Evolutionary conservation across 2,888 invertebrate species (phyloP).

Genomic region (Ichneumon xanthorius): DNA sequence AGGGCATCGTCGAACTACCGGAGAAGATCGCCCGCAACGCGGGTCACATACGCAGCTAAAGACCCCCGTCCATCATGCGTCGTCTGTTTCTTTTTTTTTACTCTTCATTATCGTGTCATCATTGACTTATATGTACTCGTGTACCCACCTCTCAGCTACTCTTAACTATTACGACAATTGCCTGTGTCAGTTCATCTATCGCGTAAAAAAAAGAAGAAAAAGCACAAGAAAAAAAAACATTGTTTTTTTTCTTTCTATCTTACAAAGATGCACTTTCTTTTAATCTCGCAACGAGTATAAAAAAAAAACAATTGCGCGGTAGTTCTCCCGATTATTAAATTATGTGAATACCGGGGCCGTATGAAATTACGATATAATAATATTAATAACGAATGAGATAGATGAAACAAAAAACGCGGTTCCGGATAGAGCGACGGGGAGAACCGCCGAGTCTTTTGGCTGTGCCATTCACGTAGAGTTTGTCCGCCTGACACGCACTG

Average conservation of each 20-base stretch:
- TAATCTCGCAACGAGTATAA: conserved; percentile 8
- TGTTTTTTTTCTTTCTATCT: conserved; percentile 19
- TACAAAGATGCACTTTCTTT: conserved; percentile 24
- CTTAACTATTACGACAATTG: conserved; percentile 20
- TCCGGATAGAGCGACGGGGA: conserved; percentile 54
- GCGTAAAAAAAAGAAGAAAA: neutral
- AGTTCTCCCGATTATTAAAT: conserved; percentile 36
- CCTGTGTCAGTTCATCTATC: neutral
- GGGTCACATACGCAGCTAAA: conserved; percentile 84
- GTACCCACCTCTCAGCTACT: conserved; percentile 43
- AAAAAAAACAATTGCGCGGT: conserved; percentile 28
- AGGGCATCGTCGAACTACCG: conserved; percentile 83
- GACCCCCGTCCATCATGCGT: conserved; percentile 53
- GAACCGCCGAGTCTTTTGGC: conserved; percentile 81
- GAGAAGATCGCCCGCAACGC: conserved; percentile 84
- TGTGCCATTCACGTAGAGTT: conserved; percentile 84
- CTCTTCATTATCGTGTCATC: conserved; percentile 64
- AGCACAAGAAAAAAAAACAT: neutral
- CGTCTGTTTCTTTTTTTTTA: conserved; percentile 62
- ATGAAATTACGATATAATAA: neutral
- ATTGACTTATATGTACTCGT: conserved; percentile 47
- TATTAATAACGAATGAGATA: conserved; percentile 6
- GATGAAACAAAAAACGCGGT: conserved; percentile 22
- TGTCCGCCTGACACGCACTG: conserved; percentile 74
- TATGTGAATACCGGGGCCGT: conserved; percentile 20